phyloP scores from a whole-genome alignment of 1,140 invertebrate species.

The Cepaea nemoralis region DNA sequence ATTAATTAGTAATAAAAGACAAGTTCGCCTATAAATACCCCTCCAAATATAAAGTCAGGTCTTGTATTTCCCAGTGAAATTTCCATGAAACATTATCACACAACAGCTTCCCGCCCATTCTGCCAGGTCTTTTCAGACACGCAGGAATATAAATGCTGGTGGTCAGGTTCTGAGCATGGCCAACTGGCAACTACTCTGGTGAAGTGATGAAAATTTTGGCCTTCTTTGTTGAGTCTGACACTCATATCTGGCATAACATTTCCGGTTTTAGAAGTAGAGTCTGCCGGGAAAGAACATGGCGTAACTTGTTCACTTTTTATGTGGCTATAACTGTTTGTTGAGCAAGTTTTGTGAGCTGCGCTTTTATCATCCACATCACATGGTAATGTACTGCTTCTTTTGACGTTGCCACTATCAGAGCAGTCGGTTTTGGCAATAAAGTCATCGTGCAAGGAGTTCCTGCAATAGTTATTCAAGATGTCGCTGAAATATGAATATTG shows the following conservation, averaged over 20 bases:
- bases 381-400: constrained; percentile 27
- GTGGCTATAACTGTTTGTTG: neutral
- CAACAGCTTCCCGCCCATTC: constrained; percentile 53
- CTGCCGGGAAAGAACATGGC: constrained; percentile 30
- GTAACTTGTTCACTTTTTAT: constrained; percentile 15
- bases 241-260: constrained; percentile 48
- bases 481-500: constrained; percentile 10
- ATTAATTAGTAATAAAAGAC: too few relatives aligned
- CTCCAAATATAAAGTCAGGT: too few relatives aligned
- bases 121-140: constrained; percentile 51
- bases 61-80: too few relatives aligned
- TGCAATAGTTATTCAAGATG: neutral
- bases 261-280: neutral
- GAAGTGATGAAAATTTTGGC: constrained; percentile 49
- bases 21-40: too few relatives aligned
- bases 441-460: neutral
- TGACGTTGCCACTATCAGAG: neutral
- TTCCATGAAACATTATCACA: constrained; percentile 44
- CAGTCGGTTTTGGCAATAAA: neutral
- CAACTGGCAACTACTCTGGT: constrained; percentile 6
- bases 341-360: neutral
- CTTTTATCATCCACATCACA: constrained; percentile 16
- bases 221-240: constrained; percentile 52
- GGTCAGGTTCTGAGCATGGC: constrained; percentile 33
- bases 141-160: constrained; percentile 50